Percentiles rank a stretch among this genome's conserved stretches.
phyloP scores from a whole-genome alignment of 1,140 invertebrate genomes.

The Arctopsyche grandis region DNA sequence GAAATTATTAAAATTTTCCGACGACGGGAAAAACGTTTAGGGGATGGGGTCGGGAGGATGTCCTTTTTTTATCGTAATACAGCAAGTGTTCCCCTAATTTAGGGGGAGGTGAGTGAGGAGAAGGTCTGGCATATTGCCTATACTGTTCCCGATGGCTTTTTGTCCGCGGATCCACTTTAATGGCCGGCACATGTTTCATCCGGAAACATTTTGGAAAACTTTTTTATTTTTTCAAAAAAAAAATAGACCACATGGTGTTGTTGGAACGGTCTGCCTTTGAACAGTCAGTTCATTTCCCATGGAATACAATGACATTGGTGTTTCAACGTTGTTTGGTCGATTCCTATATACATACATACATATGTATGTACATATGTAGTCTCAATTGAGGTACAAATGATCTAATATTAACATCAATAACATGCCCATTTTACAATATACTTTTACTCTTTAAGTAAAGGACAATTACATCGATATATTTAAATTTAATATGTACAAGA shows the following conservation, averaged over 20 bases:
- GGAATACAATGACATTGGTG: no score
- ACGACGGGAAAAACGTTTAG: conserved; percentile 9
- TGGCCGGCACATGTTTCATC: conserved; percentile 50
- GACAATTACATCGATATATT: no score
- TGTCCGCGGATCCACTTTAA: conserved; percentile 47
- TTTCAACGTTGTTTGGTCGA: no score
- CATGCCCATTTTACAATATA: no score
- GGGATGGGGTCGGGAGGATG: neutral
- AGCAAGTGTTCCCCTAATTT: conserved; percentile 26
- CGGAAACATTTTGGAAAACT: conserved; percentile 46
- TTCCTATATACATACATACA: no score
- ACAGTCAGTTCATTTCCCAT: no score
- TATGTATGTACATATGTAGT: no score
- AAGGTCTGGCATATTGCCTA: conserved; percentile 19
- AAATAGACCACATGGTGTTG: neutral
- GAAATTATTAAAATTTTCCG: conserved; percentile 24
- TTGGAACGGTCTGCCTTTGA: neutral
- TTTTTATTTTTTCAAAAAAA: conserved; percentile 31
- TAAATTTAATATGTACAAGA: no score
- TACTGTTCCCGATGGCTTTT: conserved; percentile 32
- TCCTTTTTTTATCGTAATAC: conserved; percentile 6
- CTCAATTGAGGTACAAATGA: no score
- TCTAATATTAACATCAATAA: no score
- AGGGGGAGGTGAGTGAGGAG: neutral
- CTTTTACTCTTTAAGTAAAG: no score